A percentile compares a stretch with the other conserved stretches of the same genome.
Conservation (phyloP, 2,888 invertebrate genomes). For the Dyspetes luteomarginatus region DNA sequence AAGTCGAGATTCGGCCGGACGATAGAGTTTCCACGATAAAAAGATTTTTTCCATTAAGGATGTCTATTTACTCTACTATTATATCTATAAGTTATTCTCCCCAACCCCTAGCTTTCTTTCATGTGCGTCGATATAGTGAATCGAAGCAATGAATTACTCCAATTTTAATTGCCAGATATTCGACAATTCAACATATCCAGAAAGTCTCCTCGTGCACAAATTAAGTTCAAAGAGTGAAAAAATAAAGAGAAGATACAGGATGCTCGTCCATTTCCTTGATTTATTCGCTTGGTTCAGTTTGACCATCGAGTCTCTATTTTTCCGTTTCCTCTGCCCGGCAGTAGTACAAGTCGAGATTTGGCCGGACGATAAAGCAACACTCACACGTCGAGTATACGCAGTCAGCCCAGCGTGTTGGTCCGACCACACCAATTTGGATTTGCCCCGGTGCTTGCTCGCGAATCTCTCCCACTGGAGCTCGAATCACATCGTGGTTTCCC, state of each 20-base stretch:
- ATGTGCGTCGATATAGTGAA: too few relatives aligned
- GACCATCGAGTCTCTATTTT: neutral
- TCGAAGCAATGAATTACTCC: too few relatives aligned
- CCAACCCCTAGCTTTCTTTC: too few relatives aligned
- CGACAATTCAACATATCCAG: neutral
- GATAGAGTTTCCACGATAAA: too few relatives aligned
- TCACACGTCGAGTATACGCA: conserved; percentile 44
- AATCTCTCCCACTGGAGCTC: conserved; percentile 42
- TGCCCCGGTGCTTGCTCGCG: conserved; percentile 23
- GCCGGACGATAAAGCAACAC: conserved; percentile 55
- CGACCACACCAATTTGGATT: conserved; percentile 56
- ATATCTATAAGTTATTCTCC: too few relatives aligned
- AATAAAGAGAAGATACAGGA: conserved; percentile 42
- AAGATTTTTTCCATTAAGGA: too few relatives aligned
- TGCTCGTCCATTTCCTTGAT: conserved; percentile 43
- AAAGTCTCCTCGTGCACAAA: neutral
- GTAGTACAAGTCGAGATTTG: conserved; percentile 61
- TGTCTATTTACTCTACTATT: too few relatives aligned
- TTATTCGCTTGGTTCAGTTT: neutral
- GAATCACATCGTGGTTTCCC: conserved; percentile 52
- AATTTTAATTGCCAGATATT: conserved; percentile 1
- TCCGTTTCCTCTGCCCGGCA: conserved; percentile 18
- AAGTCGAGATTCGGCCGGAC: conserved; percentile 60
- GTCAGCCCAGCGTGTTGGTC: conserved; percentile 8
- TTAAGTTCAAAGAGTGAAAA: conserved; percentile 31